Conservation (phyloP, 2,888 invertebrate species). For the Dasypolia templi region DNA sequence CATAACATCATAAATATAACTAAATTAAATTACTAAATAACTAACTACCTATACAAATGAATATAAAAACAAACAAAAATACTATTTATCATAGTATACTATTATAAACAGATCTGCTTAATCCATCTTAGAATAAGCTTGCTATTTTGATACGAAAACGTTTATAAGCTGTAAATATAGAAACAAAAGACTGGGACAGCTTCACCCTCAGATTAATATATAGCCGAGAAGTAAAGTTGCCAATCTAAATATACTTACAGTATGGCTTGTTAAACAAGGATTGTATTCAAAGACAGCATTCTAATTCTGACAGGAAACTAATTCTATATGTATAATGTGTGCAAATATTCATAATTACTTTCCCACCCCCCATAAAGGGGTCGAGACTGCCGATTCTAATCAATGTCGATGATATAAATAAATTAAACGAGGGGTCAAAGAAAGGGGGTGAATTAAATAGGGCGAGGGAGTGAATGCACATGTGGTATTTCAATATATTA, state of each 20-base stretch:
- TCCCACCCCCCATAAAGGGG: slow-evolving; percentile 39
- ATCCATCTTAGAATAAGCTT: background rate
- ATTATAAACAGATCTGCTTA: background rate
- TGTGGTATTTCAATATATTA: slow-evolving; percentile 44
- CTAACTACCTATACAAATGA: too few species aligned
- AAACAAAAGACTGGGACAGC: slow-evolving; percentile 15
- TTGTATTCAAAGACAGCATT: background rate
- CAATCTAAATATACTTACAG: background rate
- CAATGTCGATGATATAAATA: slow-evolving; percentile 66
- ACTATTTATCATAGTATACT: too few species aligned
- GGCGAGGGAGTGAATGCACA: slow-evolving; percentile 51
- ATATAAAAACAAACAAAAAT: too few species aligned
- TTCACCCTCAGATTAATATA: slow-evolving; percentile 28
- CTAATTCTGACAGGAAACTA: background rate
- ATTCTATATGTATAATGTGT: slow-evolving; percentile 8
- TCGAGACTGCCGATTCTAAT: slow-evolving; percentile 65
- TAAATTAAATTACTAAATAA: too few species aligned
- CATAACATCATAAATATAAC: too few species aligned
- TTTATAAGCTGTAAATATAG: background rate
- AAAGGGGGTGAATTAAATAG: slow-evolving; percentile 34
- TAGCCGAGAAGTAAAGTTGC: background rate
- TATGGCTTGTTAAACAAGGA: background rate
- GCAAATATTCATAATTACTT: slow-evolving; percentile 56
- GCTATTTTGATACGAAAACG: background rate
- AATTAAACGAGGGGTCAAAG: slow-evolving; percentile 46